These are phyloP conservation scores for Aleadryas rufinucha DNA, from an alignment of 2,113 vertebrate species.

Conservation along the genomic window DNA sequence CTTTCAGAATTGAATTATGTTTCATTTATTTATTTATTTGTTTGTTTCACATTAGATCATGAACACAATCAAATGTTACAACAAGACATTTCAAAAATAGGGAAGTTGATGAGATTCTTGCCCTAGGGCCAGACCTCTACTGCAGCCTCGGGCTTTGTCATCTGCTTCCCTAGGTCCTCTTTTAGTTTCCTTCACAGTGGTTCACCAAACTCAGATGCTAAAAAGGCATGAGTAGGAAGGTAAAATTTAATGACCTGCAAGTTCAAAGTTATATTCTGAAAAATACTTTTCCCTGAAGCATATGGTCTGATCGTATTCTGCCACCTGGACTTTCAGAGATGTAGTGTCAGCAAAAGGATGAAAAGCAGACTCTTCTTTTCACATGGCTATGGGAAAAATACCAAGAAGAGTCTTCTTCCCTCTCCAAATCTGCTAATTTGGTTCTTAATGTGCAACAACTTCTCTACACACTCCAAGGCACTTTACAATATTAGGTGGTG, in stretches of 20 bases:
- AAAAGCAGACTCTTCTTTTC: not conserved
- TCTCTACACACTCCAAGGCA: constrained; percentile 8
- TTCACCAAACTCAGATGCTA: not conserved
- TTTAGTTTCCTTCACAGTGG: not conserved
- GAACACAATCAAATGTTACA: not conserved
- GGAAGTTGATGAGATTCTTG: not conserved
- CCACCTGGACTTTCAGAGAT: not conserved
- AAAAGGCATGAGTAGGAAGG: not conserved
- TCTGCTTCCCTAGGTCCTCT: not conserved
- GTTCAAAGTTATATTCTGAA: not conserved
- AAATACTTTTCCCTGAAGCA: not conserved
- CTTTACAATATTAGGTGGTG: constrained; percentile 36
- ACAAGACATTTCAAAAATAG: not conserved
- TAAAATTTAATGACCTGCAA: not conserved
- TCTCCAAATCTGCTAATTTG: constrained; percentile 11
- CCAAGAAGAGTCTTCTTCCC: not conserved
- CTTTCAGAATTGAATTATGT: not conserved
- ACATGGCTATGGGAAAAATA: not conserved
- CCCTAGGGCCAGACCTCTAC: not conserved
- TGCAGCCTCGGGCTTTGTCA: not conserved
- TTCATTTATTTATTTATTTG: not conserved
- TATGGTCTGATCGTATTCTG: not conserved
- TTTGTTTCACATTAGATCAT: not conserved
- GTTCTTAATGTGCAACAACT: constrained; percentile 18
- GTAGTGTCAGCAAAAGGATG: not conserved